phyloP scores from a whole-genome alignment of 2,888 invertebrate species.

The Stictocephala bisonia region DNA sequence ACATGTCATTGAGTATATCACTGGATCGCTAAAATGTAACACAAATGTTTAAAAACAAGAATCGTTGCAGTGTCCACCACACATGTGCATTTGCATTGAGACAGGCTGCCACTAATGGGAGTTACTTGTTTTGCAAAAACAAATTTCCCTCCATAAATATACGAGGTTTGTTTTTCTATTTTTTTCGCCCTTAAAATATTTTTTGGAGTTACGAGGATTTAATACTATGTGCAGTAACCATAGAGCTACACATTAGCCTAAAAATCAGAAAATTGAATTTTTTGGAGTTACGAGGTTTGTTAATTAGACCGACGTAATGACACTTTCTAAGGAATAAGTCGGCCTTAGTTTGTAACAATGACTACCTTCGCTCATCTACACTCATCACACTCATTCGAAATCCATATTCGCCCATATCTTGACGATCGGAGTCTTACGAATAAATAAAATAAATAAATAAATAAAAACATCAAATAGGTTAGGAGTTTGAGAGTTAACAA shows the following conservation, averaged over 20 bases:
- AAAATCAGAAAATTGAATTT: slow-evolving; percentile 6
- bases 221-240: background rate
- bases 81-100: background rate
- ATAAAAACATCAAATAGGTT: too few relatives aligned
- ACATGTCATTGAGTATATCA: background rate
- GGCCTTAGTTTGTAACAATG: too few relatives aligned
- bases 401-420: too few relatives aligned
- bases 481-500: too few relatives aligned
- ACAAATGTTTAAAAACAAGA: background rate
- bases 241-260: background rate
- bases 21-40: background rate
- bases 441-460: too few relatives aligned
- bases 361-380: too few relatives aligned
- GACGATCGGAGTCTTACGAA: too few relatives aligned
- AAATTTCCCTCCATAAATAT: slow-evolving; percentile 29
- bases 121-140: slow-evolving; percentile 19
- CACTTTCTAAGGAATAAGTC: too few relatives aligned
- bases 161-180: slow-evolving; percentile 30
- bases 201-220: slow-evolving; percentile 22
- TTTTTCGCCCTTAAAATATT: background rate
- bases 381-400: too few relatives aligned
- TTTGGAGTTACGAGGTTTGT: slow-evolving; percentile 27
- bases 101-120: slow-evolving; percentile 32
- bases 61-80: background rate
- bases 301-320: slow-evolving; percentile 9